phyloP scores from a whole-genome alignment of 2,113 vertebrate species.

The Vimba vimba region DNA sequence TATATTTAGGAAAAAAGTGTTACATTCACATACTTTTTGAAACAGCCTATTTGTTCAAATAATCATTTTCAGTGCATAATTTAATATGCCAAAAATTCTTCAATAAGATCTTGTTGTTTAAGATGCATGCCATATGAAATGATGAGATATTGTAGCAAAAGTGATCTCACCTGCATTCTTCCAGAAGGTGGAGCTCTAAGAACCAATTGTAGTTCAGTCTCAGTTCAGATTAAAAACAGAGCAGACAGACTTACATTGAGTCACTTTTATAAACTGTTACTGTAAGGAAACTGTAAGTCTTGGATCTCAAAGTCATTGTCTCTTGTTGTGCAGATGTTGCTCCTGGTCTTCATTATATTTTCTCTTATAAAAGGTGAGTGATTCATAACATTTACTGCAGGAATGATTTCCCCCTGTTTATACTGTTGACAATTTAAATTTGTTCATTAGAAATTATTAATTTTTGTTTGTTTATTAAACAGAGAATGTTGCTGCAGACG shows the following conservation, averaged over 20 bases:
- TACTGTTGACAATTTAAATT: not conserved
- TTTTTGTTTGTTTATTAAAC: not conserved
- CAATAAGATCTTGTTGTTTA: too few relatives aligned
- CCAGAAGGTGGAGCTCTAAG: not conserved
- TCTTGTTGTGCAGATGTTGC: not conserved
- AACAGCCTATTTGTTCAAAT: too few relatives aligned
- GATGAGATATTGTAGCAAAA: not conserved
- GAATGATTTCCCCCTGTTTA: not conserved
- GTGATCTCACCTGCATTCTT: not conserved
- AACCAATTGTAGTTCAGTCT: not conserved
- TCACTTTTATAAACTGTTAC: not conserved
- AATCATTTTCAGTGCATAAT: too few relatives aligned
- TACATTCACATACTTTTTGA: too few relatives aligned
- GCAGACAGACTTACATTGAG: not conserved
- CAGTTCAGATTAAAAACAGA: not conserved
- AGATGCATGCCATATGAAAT: not conserved
- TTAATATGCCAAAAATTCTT: too few relatives aligned
- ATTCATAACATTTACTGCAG: not conserved
- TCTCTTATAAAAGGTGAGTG: conserved; percentile 1
- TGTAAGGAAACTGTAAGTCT: not conserved
- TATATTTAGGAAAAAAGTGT: too few relatives aligned
- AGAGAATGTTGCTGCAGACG: not conserved
- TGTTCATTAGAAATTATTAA: not conserved
- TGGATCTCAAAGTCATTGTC: not conserved
- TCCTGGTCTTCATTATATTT: not conserved